Evolutionary conservation across 2,797 vertebrate species (phyloP), one percentile per base, ranked within the genome.

Genomic region (Catamblyrhynchus diadema): DNA sequence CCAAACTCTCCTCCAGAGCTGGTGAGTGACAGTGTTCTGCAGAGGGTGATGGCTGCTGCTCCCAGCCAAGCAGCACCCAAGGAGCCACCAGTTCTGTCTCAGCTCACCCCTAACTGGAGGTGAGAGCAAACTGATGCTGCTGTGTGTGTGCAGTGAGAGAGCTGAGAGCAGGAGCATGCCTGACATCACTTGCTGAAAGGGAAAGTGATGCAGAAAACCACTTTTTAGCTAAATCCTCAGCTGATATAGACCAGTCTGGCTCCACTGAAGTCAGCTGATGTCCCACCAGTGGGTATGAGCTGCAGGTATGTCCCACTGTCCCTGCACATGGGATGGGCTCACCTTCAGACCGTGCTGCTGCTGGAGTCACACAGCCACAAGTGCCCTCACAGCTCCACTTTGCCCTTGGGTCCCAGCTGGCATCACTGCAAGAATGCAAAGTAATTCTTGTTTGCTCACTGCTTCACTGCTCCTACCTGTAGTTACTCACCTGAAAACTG

Each of bases 281-380:
- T n/a, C 39, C 48, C 23, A 14, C 6, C 10, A n/a, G 30, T 33
- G 24, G 56, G 5, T 27, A 14, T 9, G 48, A 80, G 39, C n/a
- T 54, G 60, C 65, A 59, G 45, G 54, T 21, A 18, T 37, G 30
- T 8, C 27, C 35, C 4, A 0, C 4, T 21, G 41, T 64, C 37
- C 20, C 25, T 39, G 21, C 23, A 35, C 22, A 3, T 2, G 13
- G 21, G 15, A 5, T 44, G 39, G 35, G 23, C 27, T 60, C 39
- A 42, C 30, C 11, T 57, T 67, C 48, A 64, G 30, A 4, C 9
- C 2, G 0, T 65, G 42, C 12, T 2, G 1, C 48, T 72, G 3
- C 24, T 35, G 8, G 23, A 60, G 7, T 70, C 7, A 10, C 3
- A 6, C 14, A 60, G 13, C 12, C n/a, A 30, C 33, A 53, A 71